Evolutionary conservation across 2,113 vertebrate genomes (phyloP), one percentile per base, ranked within the genome.

Genomic region (Opisthocomus hoazin): DNA sequence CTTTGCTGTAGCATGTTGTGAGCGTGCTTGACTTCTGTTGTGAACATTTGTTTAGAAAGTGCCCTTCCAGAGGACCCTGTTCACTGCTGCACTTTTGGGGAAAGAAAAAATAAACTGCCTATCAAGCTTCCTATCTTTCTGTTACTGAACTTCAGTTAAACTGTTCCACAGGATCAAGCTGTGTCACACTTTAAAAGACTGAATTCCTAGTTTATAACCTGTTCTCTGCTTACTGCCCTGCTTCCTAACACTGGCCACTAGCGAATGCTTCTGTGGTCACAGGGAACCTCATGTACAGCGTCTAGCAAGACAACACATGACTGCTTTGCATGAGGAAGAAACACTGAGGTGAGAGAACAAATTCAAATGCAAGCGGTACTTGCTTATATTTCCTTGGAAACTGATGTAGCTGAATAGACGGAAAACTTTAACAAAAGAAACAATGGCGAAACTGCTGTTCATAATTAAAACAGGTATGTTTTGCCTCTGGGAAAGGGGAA

Each of bases 31-130:
- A 36, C 51, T 69, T 88, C 86, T 84, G 73, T 95, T 95, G 79
- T 71, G 76, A 91, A 94, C 30, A 2, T 87, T 91, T 97, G 69
- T 96, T 96, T 98, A 98, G 97, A 96, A 98, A 98, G 98, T 98
- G 98, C 97, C 98, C 98, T 98, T 98, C 97, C 87, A 94, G 96
- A 97, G 95, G 95, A 97, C 96, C 98, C 98, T 98, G 97, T 98
- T 98, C 97, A 98, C 98, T 98, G 98, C 98, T 98, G 98, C 98
- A 98, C 98, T 98, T 98, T 98, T 97, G 95, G 97, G 98, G 86
- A 96, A 94, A 94, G 60, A 64, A 92, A 94, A 96, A 96, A 95
- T 94, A 96, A 96, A 95, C 93, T 95, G 95, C 96, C 96, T 97
- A 89, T 92, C 89, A 94, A 95, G 93, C 77, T 91, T 94, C 34